These are phyloP conservation scores for Agrilus cyanescens DNA, from an alignment of 2,888 invertebrate genomes.

Conservation along the genomic window DNA sequence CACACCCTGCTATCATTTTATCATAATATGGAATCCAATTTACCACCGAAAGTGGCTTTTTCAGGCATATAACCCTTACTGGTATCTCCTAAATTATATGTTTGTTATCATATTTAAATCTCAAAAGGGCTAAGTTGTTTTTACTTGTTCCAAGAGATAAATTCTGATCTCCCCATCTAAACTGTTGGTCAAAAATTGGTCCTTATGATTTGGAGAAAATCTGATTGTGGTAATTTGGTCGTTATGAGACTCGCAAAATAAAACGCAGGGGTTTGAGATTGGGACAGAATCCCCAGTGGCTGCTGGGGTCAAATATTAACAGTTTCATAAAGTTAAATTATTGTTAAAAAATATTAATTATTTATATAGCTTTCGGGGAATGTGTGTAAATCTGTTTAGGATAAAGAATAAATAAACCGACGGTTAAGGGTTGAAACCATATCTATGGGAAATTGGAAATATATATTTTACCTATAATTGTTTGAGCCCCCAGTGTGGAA, in stretches of 20 bases:
- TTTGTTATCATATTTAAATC: not conserved
- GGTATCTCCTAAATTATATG: slow-evolving; percentile 26
- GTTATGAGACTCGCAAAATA: slow-evolving; percentile 31
- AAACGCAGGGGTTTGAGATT: slow-evolving; percentile 31
- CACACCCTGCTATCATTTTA: slow-evolving; percentile 29
- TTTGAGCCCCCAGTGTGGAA: slow-evolving; percentile 28
- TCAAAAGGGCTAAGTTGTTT: not conserved
- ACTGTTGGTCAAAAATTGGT: slow-evolving; percentile 31
- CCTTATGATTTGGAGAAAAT: slow-evolving; percentile 31
- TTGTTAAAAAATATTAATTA: too few species aligned
- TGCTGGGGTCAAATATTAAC: slow-evolving; percentile 13
- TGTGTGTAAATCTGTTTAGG: too few species aligned
- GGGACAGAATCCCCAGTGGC: slow-evolving; percentile 20
- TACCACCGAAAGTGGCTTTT: slow-evolving; percentile 21
- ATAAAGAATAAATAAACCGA: too few species aligned
- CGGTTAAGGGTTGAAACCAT: too few species aligned
- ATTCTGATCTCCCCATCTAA: slow-evolving; percentile 33
- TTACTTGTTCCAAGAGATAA: slow-evolving; percentile 31
- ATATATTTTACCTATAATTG: slow-evolving; percentile 22
- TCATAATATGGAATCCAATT: slow-evolving; percentile 30
- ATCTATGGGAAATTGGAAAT: slow-evolving; percentile 1
- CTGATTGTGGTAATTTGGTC: slow-evolving; percentile 28
- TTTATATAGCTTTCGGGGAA: too few species aligned
- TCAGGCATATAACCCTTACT: slow-evolving; percentile 29
- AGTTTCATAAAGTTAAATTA: too few species aligned